Base-by-base conservation (phyloP, 2,113 vertebrate genomes). In the Lamprotornis superbus region DNA sequence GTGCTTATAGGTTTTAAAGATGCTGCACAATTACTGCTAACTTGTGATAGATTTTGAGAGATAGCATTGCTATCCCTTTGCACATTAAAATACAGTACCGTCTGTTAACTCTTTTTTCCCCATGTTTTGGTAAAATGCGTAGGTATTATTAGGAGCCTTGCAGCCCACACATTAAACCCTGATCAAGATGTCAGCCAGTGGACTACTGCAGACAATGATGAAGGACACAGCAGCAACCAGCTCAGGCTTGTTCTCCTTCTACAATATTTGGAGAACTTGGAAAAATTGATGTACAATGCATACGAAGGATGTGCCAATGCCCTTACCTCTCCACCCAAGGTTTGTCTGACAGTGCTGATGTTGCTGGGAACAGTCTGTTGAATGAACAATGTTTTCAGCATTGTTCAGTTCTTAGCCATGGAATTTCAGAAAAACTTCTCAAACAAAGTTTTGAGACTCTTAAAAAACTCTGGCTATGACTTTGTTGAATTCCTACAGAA, bases 251-350 rank as follows among this genome's bases (percentile, higher is more conserved):
- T 99, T 89, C 98, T 99, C 75, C 98, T 99, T 79, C 98, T 99
- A 18, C 99, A 99, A 96, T 99, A 99, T 90, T 97, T 99, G 92
- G 99, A 99, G 95, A 99, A 99, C 96, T 95, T 99, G 94, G 99
- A 99, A 96, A 99, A 99, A 91, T 95, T 99, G 91, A 99, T 99
- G 99, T 99, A 99, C 96, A 99, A 99, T 46, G 99, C 99, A 11
- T 99, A 99, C 16, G 99, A 99, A 95, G 99, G 99, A 94, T 99
- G 99, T 42, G 99, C 99, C 67, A 99, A 99, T 65, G 99, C 99
- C 6, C 98, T 99, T 47, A 99, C 99, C 2, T 98, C 99, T 23
- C 99, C 99, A 15, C 99, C 99, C 25, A 99, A 99, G 99, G 99
- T 99, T 95, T 69, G 97, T 97, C 15, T 6, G 56, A 30, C 16